A percentile compares a stretch with the other conserved stretches of the same genome.
phyloP scores from a whole-genome alignment of 2,113 vertebrate genomes.

The Cygnus atratus region DNA sequence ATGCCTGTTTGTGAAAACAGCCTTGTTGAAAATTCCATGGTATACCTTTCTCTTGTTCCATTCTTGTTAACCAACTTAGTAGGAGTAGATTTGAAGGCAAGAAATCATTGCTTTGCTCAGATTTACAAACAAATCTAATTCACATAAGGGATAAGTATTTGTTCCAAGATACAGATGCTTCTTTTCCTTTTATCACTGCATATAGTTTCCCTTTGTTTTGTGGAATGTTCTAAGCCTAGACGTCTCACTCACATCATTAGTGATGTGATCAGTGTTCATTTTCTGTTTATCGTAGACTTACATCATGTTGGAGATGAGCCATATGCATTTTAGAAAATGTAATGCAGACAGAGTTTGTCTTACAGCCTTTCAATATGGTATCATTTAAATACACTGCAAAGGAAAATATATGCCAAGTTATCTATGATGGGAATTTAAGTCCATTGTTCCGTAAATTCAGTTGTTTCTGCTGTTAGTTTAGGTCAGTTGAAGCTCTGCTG shows the following conservation, averaged over 20 bases:
- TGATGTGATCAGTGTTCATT: background rate
- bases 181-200: background rate
- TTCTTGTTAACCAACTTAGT: slow-evolving; percentile 5
- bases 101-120: background rate
- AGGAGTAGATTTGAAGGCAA: background rate
- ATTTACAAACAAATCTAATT: background rate
- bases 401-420: background rate
- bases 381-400: background rate
- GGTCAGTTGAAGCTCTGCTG: background rate
- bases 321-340: slow-evolving; percentile 1
- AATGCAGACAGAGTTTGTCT: slow-evolving; percentile 19
- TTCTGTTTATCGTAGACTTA: slow-evolving; percentile 16
- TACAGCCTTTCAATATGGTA: background rate
- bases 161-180: background rate
- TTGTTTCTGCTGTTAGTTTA: background rate
- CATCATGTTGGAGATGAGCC: slow-evolving; percentile 21
- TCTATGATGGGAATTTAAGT: background rate
- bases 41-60: background rate
- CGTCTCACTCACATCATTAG: background rate
- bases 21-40: background rate
- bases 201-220: slow-evolving; percentile 6
- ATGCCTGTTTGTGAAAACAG: background rate
- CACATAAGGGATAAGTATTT: background rate
- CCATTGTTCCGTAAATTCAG: background rate
- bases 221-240: slow-evolving; percentile 1